These are phyloP conservation scores for Synanthedon vespiformis DNA, from an alignment of 2,888 invertebrate species.

Conservation along the genomic window DNA sequence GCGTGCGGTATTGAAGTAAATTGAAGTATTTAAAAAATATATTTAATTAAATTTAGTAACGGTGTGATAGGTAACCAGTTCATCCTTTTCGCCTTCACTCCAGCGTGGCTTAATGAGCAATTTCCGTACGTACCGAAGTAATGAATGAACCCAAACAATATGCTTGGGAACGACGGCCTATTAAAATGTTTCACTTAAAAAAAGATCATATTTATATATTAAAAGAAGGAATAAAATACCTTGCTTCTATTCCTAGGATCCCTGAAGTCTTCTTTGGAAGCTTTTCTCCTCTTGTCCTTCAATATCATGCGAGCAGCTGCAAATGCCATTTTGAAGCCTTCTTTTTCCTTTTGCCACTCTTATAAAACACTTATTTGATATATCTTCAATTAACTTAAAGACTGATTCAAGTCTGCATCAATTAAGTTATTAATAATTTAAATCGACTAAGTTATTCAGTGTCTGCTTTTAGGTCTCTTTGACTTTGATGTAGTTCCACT, in stretches of 20 bases:
- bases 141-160: constrained; percentile 27
- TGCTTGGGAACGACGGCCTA: background rate
- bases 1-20: too few relatives aligned
- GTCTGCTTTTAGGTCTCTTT: too few relatives aligned
- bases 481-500: too few relatives aligned
- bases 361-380: background rate
- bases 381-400: too few relatives aligned
- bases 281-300: constrained; percentile 84
- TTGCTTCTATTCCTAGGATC: constrained; percentile 82
- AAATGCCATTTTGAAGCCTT: constrained; percentile 77
- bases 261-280: constrained; percentile 83
- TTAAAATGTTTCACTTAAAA: too few relatives aligned
- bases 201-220: constrained; percentile 1
- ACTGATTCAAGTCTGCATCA: too few relatives aligned
- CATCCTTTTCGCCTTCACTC: constrained; percentile 14
- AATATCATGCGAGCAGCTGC: constrained; percentile 87
- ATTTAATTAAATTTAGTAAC: constrained; percentile 1
- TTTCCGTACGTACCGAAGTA: constrained; percentile 44
- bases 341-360: constrained; percentile 22
- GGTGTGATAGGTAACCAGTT: constrained; percentile 21
- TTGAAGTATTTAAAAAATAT: too few relatives aligned
- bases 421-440: too few relatives aligned
- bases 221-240: constrained; percentile 60
- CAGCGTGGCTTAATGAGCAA: constrained; percentile 44
- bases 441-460: too few relatives aligned